Percentiles rank a stretch among this genome's conserved stretches.
Conservation (phyloP, 2,888 invertebrate genomes). For the Lepidonotus clava region DNA sequence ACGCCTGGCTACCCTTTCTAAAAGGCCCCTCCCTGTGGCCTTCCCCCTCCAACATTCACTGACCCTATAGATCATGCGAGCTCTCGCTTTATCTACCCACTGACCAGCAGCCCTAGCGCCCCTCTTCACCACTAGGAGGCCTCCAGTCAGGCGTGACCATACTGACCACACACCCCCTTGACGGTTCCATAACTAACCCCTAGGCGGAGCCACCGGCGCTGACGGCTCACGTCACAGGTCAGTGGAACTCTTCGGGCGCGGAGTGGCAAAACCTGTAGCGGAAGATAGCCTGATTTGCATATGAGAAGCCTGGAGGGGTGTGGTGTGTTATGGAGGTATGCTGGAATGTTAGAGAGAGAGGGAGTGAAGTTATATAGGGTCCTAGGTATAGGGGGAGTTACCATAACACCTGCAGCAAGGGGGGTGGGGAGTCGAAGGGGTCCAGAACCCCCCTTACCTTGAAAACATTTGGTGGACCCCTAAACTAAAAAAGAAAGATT, state of each 20-base stretch:
- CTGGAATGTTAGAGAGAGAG: too few relatives aligned
- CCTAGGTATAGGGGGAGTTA: too few relatives aligned
- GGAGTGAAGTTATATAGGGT: too few relatives aligned
- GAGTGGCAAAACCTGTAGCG: constrained; percentile 50
- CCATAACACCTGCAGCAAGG: too few relatives aligned
- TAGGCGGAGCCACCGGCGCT: background rate
- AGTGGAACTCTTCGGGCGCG: constrained; percentile 43
- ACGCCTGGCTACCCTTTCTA: too few relatives aligned
- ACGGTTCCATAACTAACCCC: constrained; percentile 35
- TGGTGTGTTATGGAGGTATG: background rate
- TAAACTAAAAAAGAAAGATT: too few relatives aligned
- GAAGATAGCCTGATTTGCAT: constrained; percentile 44
- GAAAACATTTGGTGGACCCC: too few relatives aligned
- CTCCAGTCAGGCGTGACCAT: background rate
- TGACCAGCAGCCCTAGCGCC: background rate
- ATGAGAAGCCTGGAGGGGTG: constrained; percentile 37
- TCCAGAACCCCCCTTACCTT: too few relatives aligned
- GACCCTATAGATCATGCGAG: background rate
- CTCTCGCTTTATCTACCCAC: background rate
- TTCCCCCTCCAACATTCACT: too few relatives aligned
- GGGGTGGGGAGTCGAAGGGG: too few relatives aligned
- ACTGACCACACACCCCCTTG: background rate
- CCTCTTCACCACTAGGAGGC: constrained; percentile 4
- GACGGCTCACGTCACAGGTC: constrained; percentile 41
- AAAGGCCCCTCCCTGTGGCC: too few relatives aligned